Evolutionary conservation across 2,113 vertebrate genomes (phyloP).

Genomic region (Emydura subglobosa): DNA sequence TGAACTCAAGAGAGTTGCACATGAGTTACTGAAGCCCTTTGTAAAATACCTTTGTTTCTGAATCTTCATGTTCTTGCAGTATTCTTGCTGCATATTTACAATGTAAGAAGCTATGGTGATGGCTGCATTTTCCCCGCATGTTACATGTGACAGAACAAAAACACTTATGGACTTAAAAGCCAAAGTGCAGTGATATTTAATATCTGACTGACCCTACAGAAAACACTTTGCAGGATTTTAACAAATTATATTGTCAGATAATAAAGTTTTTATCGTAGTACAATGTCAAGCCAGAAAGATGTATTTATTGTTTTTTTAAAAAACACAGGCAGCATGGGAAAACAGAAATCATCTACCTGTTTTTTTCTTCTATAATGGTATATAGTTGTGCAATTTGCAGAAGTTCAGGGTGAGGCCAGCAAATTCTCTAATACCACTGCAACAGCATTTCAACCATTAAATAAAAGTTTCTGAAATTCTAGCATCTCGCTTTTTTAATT

Average conservation of each 20-base stretch:
- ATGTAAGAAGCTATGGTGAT: neutral
- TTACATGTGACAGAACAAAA: neutral
- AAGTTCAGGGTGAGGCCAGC: neutral
- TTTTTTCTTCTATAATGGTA: neutral
- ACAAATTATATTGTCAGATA: neutral
- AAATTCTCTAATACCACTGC: constrained; percentile 40
- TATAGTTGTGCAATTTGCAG: neutral
- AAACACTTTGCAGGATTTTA: neutral
- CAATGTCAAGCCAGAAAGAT: neutral
- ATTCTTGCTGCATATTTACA: neutral
- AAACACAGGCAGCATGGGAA: neutral
- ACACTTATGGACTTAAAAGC: neutral
- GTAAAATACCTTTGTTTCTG: neutral
- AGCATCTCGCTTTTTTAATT: constrained; percentile 75
- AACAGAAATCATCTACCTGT: neutral
- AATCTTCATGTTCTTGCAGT: neutral
- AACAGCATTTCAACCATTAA: constrained; percentile 52
- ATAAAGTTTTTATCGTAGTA: constrained; percentile 20
- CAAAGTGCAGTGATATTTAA: neutral
- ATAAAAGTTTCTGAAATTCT: constrained; percentile 70
- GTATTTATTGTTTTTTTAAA: neutral
- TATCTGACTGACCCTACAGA: neutral
- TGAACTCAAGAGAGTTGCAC: neutral
- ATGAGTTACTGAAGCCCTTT: neutral
- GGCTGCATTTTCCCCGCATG: neutral